phyloP scores from a whole-genome alignment of 1,140 invertebrate species.

The Pseudomyrmex sp. region DNA sequence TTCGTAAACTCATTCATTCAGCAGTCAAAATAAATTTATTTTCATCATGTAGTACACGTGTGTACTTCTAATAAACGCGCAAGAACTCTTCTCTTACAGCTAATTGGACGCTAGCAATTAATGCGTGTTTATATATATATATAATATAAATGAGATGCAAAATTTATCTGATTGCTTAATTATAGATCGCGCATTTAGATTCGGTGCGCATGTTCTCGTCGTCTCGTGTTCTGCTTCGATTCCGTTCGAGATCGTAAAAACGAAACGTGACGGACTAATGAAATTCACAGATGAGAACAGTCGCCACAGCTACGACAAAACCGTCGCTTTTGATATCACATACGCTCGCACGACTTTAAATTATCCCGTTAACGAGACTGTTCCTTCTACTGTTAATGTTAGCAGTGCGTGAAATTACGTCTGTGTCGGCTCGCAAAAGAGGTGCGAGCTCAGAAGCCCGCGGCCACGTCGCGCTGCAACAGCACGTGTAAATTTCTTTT shows the following conservation, averaged over 20 bases:
- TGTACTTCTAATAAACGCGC: background rate
- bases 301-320: conserved; percentile 14
- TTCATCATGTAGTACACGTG: background rate
- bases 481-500: conserved; percentile 6
- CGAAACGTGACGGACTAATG: conserved; percentile 20
- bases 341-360: conserved; percentile 25
- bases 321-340: conserved; percentile 51
- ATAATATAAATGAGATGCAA: background rate
- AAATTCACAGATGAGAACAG: conserved; percentile 46
- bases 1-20: background rate
- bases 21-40: conserved; percentile 33
- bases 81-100: conserved; percentile 13
- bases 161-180: background rate
- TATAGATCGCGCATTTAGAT: conserved; percentile 17
- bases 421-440: conserved; percentile 22
- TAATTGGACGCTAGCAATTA: conserved; percentile 35
- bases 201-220: background rate
- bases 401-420: conserved; percentile 55
- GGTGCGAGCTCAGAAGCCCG: conserved; percentile 18
- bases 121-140: background rate
- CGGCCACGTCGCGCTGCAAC: background rate
- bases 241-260: background rate
- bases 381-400: conserved; percentile 34
- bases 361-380: conserved; percentile 45
- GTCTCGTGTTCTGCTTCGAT: background rate